Conservation (phyloP, 2,888 invertebrate species). For the Drosophila trichaetosa region DNA sequence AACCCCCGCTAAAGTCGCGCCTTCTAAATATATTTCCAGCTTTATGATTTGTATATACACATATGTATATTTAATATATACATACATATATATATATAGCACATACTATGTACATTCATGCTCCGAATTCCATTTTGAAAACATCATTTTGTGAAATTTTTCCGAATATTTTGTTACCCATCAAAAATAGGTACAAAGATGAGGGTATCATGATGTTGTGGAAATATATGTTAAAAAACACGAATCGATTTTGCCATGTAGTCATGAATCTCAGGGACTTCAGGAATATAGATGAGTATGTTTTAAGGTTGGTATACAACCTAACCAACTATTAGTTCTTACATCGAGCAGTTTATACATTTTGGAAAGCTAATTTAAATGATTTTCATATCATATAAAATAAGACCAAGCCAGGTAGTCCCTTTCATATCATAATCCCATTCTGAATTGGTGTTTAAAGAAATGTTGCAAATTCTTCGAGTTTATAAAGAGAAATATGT, state of each 20-base stretch:
- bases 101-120: neutral
- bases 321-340: neutral
- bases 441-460: neutral
- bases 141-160: neutral
- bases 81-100: neutral
- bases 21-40: slow-evolving; percentile 10
- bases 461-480: neutral
- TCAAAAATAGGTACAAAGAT: neutral
- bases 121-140: neutral
- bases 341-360: neutral
- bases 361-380: neutral
- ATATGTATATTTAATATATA: neutral
- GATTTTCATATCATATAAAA: neutral
- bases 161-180: slow-evolving; percentile 1
- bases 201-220: neutral
- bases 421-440: neutral
- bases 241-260: neutral
- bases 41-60: neutral
- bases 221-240: neutral
- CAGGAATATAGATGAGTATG: too few species aligned
- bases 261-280: neutral
- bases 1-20: slow-evolving; percentile 15
- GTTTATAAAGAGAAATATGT: neutral
- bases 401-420: neutral
- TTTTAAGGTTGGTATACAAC: too few species aligned